phyloP scores from a whole-genome alignment of 2,113 vertebrate genomes.

The Heteronetta atricapilla region DNA sequence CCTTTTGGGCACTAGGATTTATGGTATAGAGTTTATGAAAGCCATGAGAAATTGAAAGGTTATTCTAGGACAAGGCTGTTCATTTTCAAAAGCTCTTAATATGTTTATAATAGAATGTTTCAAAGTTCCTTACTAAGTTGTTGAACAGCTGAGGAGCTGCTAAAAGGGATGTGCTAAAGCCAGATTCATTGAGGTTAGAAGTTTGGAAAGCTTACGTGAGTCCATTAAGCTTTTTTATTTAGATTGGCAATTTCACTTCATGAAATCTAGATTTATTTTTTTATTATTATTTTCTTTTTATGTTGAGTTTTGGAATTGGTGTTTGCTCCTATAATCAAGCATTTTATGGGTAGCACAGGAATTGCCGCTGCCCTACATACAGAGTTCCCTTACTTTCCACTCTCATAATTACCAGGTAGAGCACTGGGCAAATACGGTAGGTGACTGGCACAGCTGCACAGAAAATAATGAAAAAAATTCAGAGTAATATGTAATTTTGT shows the following conservation, averaged over 20 bases:
- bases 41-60: conserved; percentile 30
- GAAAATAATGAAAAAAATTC: background rate
- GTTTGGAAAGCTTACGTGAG: conserved; percentile 30
- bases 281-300: background rate
- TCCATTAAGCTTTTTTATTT: conserved; percentile 53
- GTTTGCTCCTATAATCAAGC: background rate
- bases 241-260: conserved; percentile 38
- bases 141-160: conserved; percentile 53
- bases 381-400: background rate
- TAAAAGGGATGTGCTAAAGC: conserved; percentile 44
- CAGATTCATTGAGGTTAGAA: conserved; percentile 51
- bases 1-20: background rate
- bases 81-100: conserved; percentile 3
- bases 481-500: background rate
- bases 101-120: conserved; percentile 26
- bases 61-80: conserved; percentile 34
- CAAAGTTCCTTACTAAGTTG: background rate
- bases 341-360: background rate
- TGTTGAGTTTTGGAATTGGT: background rate
- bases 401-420: background rate
- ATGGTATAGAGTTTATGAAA: background rate
- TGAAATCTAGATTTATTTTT: background rate
- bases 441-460: background rate
- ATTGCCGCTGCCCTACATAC: background rate
- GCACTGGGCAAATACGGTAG: background rate